phyloP scores from a whole-genome alignment of 2,888 invertebrate genomes.

The Onchidella celtica region DNA sequence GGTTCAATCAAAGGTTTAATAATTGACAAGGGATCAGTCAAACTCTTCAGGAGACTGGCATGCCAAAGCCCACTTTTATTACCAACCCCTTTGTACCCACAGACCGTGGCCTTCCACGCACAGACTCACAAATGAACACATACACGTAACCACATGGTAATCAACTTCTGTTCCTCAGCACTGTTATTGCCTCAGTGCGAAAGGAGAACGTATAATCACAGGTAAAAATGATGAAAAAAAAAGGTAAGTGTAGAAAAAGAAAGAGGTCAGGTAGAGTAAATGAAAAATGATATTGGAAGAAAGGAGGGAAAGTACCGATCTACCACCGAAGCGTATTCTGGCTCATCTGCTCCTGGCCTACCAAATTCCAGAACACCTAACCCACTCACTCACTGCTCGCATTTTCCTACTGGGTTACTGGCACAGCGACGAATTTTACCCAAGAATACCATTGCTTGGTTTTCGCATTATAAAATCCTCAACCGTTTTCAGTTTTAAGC shows the following conservation, averaged over 20 bases:
- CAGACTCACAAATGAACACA: too few relatives aligned
- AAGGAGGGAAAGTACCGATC: background rate
- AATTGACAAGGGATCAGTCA: too few relatives aligned
- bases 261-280: background rate
- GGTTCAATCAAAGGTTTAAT: too few relatives aligned
- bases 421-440: background rate
- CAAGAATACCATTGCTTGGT: background rate
- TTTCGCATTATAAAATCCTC: background rate
- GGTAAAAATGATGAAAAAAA: background rate
- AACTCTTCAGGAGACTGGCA: too few relatives aligned
- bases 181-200: too few relatives aligned
- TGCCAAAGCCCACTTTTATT: too few relatives aligned
- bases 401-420: background rate
- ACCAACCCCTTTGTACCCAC: too few relatives aligned
- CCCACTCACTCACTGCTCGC: constrained; percentile 22
- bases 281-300: background rate
- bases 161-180: too few relatives aligned
- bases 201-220: background rate
- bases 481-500: too few relatives aligned
- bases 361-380: constrained; percentile 7
- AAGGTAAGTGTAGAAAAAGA: background rate
- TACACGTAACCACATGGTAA: too few relatives aligned
- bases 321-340: background rate
- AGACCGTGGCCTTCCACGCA: too few relatives aligned
- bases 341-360: background rate